A percentile compares a stretch with the other conserved stretches of the same genome.
phyloP scores from a whole-genome alignment of 2,888 invertebrate genomes.

The Drosophila mimetica region DNA sequence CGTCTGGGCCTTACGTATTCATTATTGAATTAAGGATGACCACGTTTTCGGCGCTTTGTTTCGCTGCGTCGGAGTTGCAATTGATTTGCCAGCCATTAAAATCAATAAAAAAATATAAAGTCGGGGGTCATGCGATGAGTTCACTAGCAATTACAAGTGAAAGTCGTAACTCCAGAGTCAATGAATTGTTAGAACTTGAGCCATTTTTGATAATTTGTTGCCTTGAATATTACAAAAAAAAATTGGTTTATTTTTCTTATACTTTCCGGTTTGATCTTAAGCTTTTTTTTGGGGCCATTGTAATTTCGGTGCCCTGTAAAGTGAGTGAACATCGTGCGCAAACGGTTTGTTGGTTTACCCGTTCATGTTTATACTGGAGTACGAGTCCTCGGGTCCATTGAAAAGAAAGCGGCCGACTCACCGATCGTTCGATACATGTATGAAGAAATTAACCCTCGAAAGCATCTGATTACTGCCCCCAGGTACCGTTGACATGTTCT shows the following conservation, averaged over 20 bases:
- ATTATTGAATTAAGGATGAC: constrained; percentile 81
- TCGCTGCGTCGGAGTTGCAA: constrained; percentile 57
- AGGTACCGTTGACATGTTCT: constrained; percentile 69
- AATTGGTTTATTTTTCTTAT: neutral
- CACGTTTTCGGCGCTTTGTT: constrained; percentile 74
- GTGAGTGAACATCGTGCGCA: constrained; percentile 55
- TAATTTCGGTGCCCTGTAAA: constrained; percentile 32
- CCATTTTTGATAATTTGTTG: neutral
- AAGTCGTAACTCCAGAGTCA: constrained; percentile 40
- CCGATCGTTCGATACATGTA: constrained; percentile 44
- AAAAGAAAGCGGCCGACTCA: constrained; percentile 65
- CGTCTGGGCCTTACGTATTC: constrained; percentile 63
- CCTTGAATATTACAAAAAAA: too few relatives aligned
- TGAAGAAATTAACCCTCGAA: constrained; percentile 68
- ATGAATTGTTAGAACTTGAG: constrained; percentile 37
- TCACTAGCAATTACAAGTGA: constrained; percentile 47
- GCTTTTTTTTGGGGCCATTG: neutral
- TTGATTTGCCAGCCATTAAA: constrained; percentile 76
- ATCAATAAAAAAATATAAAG: constrained; percentile 75
- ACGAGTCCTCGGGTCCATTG: constrained; percentile 4
- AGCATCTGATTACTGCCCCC: constrained; percentile 64
- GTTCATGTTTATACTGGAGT: constrained; percentile 41
- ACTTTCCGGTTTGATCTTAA: too few relatives aligned
- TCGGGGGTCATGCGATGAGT: constrained; percentile 15
- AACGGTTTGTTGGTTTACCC: constrained; percentile 72